A percentile compares a stretch with the other conserved stretches of the same genome.
Evolutionary conservation across 2,113 vertebrate species (phyloP).

Genomic region (Forbesichthys papilliferus): DNA sequence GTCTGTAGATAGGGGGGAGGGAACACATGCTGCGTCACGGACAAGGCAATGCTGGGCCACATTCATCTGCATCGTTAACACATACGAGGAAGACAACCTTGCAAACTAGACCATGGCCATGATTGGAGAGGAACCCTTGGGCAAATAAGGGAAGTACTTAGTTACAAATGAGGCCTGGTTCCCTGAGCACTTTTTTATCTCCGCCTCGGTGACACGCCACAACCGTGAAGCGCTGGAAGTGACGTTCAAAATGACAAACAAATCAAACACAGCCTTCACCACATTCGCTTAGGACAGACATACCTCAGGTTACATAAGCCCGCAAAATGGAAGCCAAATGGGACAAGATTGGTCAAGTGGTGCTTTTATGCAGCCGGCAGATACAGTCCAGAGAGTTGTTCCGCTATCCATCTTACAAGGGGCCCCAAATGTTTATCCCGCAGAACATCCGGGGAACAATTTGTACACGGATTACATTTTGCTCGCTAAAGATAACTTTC

Average conservation of each 20-base stretch:
- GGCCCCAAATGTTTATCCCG: conserved; percentile 52
- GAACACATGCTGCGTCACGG: conserved; percentile 18
- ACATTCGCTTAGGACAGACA: conserved; percentile 13
- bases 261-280: conserved; percentile 23
- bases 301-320: conserved; percentile 35
- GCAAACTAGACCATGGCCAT: neutral
- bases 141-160: conserved; percentile 14
- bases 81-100: neutral
- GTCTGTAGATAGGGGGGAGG: conserved; percentile 74
- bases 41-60: neutral
- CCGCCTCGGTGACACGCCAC: conserved; percentile 15
- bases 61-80: conserved; percentile 2
- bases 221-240: conserved; percentile 36
- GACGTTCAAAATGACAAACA: conserved; percentile 32
- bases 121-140: neutral
- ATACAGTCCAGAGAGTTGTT: conserved; percentile 60
- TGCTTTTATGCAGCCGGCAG: conserved; percentile 39
- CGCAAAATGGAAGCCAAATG: conserved; percentile 38
- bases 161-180: conserved; percentile 36
- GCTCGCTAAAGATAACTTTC: conserved; percentile 50
- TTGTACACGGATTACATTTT: conserved; percentile 43
- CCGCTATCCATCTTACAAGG: conserved; percentile 31
- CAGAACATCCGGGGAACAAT: conserved; percentile 53
- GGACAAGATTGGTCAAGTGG: conserved; percentile 43
- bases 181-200: conserved; percentile 21